Conservation (phyloP, 2,888 invertebrate species). For the Smittia sp. region DNA sequence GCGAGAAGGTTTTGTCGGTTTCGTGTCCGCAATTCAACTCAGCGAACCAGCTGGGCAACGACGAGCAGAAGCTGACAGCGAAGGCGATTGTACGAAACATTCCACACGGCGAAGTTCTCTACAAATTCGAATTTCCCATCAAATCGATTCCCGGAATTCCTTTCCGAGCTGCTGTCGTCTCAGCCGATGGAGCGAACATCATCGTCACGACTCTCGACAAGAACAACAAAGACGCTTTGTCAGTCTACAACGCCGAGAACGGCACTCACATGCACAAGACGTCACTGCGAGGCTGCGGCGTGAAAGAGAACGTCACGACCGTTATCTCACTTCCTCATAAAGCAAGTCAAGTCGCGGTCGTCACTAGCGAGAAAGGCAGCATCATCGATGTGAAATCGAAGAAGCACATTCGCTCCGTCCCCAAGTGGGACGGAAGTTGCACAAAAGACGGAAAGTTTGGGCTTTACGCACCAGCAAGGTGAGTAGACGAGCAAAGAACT, state of each 20-base stretch:
- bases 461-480: slow-evolving; percentile 82
- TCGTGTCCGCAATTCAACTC: slow-evolving; percentile 50
- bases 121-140: slow-evolving; percentile 78
- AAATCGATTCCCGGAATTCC: slow-evolving; percentile 66
- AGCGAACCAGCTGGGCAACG: slow-evolving; percentile 54
- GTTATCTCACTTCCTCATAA: slow-evolving; percentile 82
- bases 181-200: slow-evolving; percentile 76
- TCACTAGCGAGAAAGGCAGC: slow-evolving; percentile 86
- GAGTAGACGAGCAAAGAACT: slow-evolving; percentile 39
- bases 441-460: slow-evolving; percentile 87
- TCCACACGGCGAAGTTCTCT: slow-evolving; percentile 75
- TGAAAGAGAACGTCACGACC: slow-evolving; percentile 66
- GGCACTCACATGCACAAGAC: slow-evolving; percentile 52
- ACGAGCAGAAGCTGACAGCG: slow-evolving; percentile 65
- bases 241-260: slow-evolving; percentile 55
- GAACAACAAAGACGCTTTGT: slow-evolving; percentile 74
- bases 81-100: slow-evolving; percentile 67
- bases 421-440: slow-evolving; percentile 89
- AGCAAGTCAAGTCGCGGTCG: slow-evolving; percentile 78
- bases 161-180: slow-evolving; percentile 75
- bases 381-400: slow-evolving; percentile 87
- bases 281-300: slow-evolving; percentile 53
- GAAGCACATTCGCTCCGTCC: slow-evolving; percentile 79
- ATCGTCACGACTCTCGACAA: slow-evolving; percentile 80
- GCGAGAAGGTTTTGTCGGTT: slow-evolving; percentile 52